Evolutionary conservation across 2,888 invertebrate species (phyloP), one percentile per base, ranked within the genome.

Genomic region (Dolichopus griseipennis): DNA sequence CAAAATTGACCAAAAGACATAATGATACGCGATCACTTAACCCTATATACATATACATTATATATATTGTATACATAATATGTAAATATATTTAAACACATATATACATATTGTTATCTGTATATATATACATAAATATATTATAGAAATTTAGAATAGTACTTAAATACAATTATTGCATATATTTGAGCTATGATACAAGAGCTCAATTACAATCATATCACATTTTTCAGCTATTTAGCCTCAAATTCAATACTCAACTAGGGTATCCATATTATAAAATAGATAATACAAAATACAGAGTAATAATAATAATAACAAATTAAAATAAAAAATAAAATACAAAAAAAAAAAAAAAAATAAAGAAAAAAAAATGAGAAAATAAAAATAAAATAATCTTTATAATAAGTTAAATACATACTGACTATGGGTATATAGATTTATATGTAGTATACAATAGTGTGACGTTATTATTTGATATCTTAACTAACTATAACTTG

Each of bases 381-480:
- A 52, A 52, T 18, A 52, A 52, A 52, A 52, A 52, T 41, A 12
- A 41, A 12, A 52, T 52, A 52, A 52, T 52, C 52, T 52, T 52
- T 52, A 52, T 52, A 52, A 52, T 52, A 52, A 52, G 18, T 52
- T 18, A 52, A 52, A 52, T 52, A 52, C 52, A 52, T 18, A 52
- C 15, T 52, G 52, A 52, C n/a, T n/a, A n/a, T n/a, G 52, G 52
- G 41, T 4, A 52, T 52, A 52, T 52, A n/a, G n/a, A n/a, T n/a
- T n/a, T n/a, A 2, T 52, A 18, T 18, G 52, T 52, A 52, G 18
- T 18, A 52, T 6, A 12, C 15, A 15, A 52, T 52, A 52, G 52
- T 52, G 52, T 52, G 52, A 52, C 52, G 52, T 52, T 52, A 52
- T 52, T 52, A 52, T 52, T 52, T 52, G 52, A 52, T 52, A 52